Conservation (phyloP, 2,113 vertebrate species). For the Channa maculata region DNA sequence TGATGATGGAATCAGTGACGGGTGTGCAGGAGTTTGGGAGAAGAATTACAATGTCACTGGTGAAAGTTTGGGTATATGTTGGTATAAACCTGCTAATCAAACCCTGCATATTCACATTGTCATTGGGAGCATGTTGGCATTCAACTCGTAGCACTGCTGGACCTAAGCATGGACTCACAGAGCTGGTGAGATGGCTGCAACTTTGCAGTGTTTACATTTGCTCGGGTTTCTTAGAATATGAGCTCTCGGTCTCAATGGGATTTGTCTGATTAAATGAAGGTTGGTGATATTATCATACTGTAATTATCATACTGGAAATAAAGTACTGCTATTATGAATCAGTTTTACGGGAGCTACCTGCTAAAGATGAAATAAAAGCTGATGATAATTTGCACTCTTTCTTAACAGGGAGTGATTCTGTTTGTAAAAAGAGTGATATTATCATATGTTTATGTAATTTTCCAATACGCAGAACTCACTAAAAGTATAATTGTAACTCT, state of each 20-base stretch:
- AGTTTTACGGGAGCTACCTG: neutral
- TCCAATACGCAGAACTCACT: too few relatives aligned
- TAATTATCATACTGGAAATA: conserved; percentile 1
- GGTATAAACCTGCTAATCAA: neutral
- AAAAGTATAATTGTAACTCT: too few relatives aligned
- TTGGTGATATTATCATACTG: neutral
- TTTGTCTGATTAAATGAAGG: conserved; percentile 9
- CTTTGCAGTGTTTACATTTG: neutral
- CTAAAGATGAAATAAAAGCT: neutral
- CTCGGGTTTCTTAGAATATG: neutral
- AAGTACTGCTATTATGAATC: neutral
- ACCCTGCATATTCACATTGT: neutral
- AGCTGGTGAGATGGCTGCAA: neutral
- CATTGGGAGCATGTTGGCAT: neutral
- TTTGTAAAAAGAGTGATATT: too few relatives aligned
- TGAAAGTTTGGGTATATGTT: neutral
- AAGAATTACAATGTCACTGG: too few relatives aligned
- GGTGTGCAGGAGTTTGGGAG: conserved; percentile 5
- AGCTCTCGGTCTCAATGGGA: neutral
- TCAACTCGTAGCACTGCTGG: too few relatives aligned
- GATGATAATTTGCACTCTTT: too few relatives aligned
- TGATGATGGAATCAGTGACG: conserved; percentile 19
- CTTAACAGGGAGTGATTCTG: too few relatives aligned
- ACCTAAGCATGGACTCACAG: neutral
- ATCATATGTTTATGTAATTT: too few relatives aligned